phyloP scores from a whole-genome alignment of 2,113 vertebrate species.

The Callionymus lyra region DNA sequence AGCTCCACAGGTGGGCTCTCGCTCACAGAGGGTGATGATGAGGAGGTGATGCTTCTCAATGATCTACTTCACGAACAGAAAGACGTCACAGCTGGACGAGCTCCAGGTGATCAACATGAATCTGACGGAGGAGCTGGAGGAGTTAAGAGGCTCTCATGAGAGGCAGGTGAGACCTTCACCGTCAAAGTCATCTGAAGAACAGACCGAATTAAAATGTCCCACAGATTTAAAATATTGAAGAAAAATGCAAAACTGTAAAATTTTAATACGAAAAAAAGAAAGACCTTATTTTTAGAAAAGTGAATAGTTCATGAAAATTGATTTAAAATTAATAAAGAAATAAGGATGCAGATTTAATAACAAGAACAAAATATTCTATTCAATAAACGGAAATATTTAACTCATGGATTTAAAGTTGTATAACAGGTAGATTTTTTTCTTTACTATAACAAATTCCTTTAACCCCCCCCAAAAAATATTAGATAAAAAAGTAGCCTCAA shows the following conservation, averaged over 20 bases:
- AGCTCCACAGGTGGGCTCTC: constrained; percentile 44
- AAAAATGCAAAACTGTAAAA: too few relatives aligned
- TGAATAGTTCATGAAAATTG: too few relatives aligned
- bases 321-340: neutral
- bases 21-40: too few relatives aligned
- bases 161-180: constrained; percentile 23
- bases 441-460: too few relatives aligned
- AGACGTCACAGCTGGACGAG: constrained; percentile 40
- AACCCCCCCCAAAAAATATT: too few relatives aligned
- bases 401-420: too few relatives aligned
- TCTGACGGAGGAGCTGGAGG: constrained; percentile 34
- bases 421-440: too few relatives aligned
- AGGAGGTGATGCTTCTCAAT: neutral
- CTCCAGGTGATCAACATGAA: constrained; percentile 24
- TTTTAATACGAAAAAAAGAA: too few relatives aligned
- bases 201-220: neutral
- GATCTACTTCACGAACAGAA: constrained; percentile 41
- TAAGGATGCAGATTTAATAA: neutral
- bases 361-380: neutral
- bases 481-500: too few relatives aligned
- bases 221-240: too few relatives aligned
- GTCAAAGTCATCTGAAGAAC: neutral
- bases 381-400: too few relatives aligned
- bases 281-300: neutral
- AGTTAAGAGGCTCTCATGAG: constrained; percentile 22